Evolutionary conservation across 2,797 vertebrate genomes (phyloP).

Genomic region (Hafferia zeledoni): DNA sequence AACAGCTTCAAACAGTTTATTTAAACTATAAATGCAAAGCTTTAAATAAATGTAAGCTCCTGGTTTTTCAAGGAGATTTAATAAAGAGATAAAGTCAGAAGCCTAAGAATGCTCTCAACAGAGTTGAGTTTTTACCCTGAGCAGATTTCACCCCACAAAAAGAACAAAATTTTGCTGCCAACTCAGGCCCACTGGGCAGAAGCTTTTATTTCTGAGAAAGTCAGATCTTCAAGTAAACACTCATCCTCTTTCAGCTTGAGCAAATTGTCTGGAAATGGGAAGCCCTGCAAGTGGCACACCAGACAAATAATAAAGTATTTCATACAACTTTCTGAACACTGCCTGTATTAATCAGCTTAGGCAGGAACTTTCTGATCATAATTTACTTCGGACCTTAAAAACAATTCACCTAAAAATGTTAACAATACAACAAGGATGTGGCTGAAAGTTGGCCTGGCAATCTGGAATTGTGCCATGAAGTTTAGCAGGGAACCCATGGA

Average conservation of each 20-base stretch:
- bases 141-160: not conserved
- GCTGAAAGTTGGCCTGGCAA: not conserved
- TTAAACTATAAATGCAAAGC: not conserved
- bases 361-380: slow-evolving; percentile 2
- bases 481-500: not conserved
- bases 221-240: not conserved
- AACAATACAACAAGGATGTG: slow-evolving; percentile 7
- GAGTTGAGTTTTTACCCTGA: not conserved
- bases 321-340: not conserved
- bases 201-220: not conserved
- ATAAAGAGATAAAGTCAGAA: not conserved
- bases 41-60: slow-evolving; percentile 2
- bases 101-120: not conserved
- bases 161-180: not conserved
- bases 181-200: not conserved
- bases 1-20: slow-evolving; percentile 24
- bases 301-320: not conserved
- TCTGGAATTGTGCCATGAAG: not conserved
- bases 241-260: not conserved
- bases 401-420: slow-evolving; percentile 16
- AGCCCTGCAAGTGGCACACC: not conserved
- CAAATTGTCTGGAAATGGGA: not conserved
- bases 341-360: not conserved
- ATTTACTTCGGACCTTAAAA: not conserved
- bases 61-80: slow-evolving; percentile 35